Evolutionary conservation across 2,113 vertebrate genomes (phyloP), one percentile per base, ranked within the genome.

Genomic region (Coptodon bakossiorum): DNA sequence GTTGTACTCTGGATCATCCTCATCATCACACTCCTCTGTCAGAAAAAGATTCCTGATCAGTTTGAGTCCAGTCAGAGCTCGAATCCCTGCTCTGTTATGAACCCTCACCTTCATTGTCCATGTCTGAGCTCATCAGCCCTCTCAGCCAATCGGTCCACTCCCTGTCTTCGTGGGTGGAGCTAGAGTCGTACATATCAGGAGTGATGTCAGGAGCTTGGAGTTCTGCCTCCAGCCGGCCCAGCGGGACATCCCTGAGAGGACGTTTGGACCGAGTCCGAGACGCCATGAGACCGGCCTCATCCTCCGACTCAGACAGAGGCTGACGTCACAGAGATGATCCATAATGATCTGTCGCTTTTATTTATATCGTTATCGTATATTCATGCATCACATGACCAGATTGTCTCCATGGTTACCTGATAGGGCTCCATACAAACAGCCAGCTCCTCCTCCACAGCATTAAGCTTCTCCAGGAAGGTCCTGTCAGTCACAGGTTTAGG

Each of bases 1-100:
- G 88, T 99, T 99, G 81, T 99, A 99, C 68, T 99, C 98, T 0
- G 98, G 98, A 53, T 99, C 98, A n/a, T 99, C 98, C 4, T 99
- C 98, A 61, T 99, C 98, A 78, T 99, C 98, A 3, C 95, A 97
- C 79, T 99, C 98, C 88, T 99, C 98, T 99, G 91, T 9, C 0
- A 84, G 63, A 73, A n/a, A 84, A 5, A 79, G 52, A 52, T 14
- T 53, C 17, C 1, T n/a, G 16, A 78, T 78, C 27, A 78, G 27
- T 50, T 78, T 13, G 27, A 78, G 16, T 78, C 71, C 3, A 50
- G 16, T 50, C 71, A 78, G 27, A 50, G 19, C 45, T 78, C 1
- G 5, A 17, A 34, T 19, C 7, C 29, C 14, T 10, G 24, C 17
- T 31, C 14, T 24, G 14, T 6, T 7, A 53, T 34, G 50, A 43